Evolutionary conservation across 2,888 invertebrate species (phyloP).

Genomic region (Pseudococcus longispinus): DNA sequence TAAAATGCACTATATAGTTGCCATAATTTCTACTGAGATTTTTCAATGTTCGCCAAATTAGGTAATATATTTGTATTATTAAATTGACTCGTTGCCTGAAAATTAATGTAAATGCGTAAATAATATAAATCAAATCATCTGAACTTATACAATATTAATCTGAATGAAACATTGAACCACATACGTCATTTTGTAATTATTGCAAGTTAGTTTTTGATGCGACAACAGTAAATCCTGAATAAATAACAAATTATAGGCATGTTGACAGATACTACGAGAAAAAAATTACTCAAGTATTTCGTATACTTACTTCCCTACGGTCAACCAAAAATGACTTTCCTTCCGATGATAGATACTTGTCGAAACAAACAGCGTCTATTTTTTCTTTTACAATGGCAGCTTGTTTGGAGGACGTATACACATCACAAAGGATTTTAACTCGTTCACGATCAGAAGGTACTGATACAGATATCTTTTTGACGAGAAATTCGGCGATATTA

Average conservation of each 20-base stretch:
- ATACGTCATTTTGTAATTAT: neutral
- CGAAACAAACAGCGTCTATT: conserved; percentile 19
- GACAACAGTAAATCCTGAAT: neutral
- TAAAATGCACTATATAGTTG: neutral
- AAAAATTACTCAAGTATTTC: neutral
- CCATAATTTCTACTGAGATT: neutral
- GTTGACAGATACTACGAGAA: neutral
- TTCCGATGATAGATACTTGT: conserved; percentile 26
- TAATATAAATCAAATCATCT: too few species aligned
- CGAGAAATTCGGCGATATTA: conserved; percentile 87
- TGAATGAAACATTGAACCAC: neutral
- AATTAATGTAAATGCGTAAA: too few species aligned
- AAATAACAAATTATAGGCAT: neutral
- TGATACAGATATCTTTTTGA: conserved; percentile 69
- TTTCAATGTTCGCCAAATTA: neutral
- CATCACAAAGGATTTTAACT: conserved; percentile 31
- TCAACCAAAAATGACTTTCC: neutral
- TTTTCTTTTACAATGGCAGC: neutral
- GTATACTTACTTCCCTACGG: neutral
- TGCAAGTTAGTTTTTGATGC: neutral
- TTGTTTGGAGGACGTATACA: neutral
- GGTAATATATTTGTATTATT: conserved; percentile 1
- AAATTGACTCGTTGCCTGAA: conserved; percentile 11
- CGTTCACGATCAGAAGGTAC: neutral
- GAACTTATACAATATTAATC: too few species aligned